Evolutionary conservation across 2,113 vertebrate genomes (phyloP), one percentile per base, ranked within the genome.

Genomic region (Salminus brasiliensis): DNA sequence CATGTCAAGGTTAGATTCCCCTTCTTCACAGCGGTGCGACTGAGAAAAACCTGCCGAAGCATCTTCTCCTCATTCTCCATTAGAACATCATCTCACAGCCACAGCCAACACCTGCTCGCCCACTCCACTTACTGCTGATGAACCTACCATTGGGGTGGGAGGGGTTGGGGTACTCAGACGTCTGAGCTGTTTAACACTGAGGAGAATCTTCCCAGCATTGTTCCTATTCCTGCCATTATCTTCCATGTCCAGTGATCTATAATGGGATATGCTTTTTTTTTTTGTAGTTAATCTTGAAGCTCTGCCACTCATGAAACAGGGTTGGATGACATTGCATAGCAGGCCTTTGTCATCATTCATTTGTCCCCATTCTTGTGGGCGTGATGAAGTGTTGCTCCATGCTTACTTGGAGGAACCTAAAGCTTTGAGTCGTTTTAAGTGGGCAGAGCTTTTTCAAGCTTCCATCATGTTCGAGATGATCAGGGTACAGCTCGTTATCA

Each of bases 301-400:
- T 84, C 78, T 90, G 81, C 83, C 72, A 60, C 80, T 80, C 55
- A 89, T 86, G 79, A 89, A 89, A 89, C 87, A 88, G 89, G 88
- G 88, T 89, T 84, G 78, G 85, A 87, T 67, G 73, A 39, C 78
- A 70, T 84, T 87, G 72, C 13, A 67, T n/a, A 67, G 32, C 34
- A 49, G n/a, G 85, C 80, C 85, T 87, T 84, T 80, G 72, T 85
- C 73, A 77, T 85, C 83, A 68, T 83, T 88, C 55, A 85, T 84
- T 79, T 81, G 73, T 76, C 76, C 60, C 66, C 62, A 23, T 84
- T 70, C 47, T 84, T 75, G 79, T 70, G 49, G 80, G 9, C 52
- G 16, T 30, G 45, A 36, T 29, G 0, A 70, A 30, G 41, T 79
- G 49, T 73, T 59, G 23, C 21, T 39, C 18, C 36, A 9, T 29